Evolutionary conservation across 2,888 invertebrate genomes (phyloP).

Genomic region (Hylaea fasciaria): DNA sequence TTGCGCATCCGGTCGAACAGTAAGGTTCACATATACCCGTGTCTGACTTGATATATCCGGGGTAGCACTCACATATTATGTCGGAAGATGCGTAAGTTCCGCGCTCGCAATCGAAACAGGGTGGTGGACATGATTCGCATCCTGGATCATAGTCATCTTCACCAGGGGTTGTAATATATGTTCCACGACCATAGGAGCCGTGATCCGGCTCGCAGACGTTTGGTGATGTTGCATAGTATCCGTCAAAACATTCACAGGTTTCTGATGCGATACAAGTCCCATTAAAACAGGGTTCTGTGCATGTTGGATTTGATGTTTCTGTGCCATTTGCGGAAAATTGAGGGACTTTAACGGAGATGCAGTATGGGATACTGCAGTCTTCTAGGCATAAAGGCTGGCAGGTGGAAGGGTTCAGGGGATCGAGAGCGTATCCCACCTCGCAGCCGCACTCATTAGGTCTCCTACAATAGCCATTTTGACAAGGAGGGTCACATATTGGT

Average conservation of each 20-base stretch:
- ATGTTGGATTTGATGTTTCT: not conserved
- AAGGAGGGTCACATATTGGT: constrained; percentile 44
- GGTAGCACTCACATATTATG: constrained; percentile 36
- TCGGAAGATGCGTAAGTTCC: constrained; percentile 40
- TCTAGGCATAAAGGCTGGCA: constrained; percentile 45
- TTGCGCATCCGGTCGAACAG: constrained; percentile 43
- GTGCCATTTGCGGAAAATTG: constrained; percentile 5
- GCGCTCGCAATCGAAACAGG: constrained; percentile 30
- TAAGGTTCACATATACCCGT: constrained; percentile 39
- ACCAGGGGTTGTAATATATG: constrained; percentile 8
- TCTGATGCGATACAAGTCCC: constrained; percentile 51
- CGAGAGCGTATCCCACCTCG: constrained; percentile 40
- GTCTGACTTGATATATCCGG: constrained; percentile 30
- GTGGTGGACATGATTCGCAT: constrained; percentile 31
- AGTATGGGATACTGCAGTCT: constrained; percentile 41
- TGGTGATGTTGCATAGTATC: constrained; percentile 30
- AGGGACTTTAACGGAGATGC: constrained; percentile 33
- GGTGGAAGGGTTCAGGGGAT: constrained; percentile 25
- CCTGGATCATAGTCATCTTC: constrained; percentile 29
- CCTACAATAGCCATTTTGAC: constrained; percentile 47
- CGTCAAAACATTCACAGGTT: constrained; percentile 47
- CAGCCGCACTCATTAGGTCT: constrained; percentile 47
- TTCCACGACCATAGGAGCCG: constrained; percentile 28
- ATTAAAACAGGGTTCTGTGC: constrained; percentile 38
- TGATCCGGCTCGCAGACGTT: constrained; percentile 21